phyloP scores from a whole-genome alignment of 1,140 invertebrate genomes.

The Patella vulgata region DNA sequence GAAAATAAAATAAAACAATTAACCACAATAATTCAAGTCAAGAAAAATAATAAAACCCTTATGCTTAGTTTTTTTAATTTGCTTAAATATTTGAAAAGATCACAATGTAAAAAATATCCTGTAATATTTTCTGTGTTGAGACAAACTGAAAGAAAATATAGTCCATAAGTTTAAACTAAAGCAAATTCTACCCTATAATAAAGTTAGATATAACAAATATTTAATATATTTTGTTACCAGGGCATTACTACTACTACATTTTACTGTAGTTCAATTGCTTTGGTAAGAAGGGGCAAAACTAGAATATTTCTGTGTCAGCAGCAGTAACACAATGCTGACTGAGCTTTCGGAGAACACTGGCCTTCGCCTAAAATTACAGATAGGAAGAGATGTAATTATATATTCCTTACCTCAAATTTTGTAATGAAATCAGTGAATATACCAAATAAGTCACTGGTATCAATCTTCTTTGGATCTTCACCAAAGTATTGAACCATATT shows the following conservation, averaged over 20 bases:
- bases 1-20: slow-evolving; percentile 22
- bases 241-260: too few relatives aligned
- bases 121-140: neutral
- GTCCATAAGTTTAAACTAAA: neutral
- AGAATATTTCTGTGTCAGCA: neutral
- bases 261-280: too few relatives aligned
- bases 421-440: slow-evolving; percentile 62
- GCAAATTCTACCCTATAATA: neutral
- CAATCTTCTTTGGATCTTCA: slow-evolving; percentile 55
- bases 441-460: slow-evolving; percentile 56
- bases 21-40: neutral
- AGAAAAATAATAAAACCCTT: neutral
- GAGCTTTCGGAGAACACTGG: neutral
- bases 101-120: neutral
- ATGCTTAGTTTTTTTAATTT: neutral
- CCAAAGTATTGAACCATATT: slow-evolving; percentile 60
- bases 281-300: too few relatives aligned
- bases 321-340: neutral
- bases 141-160: neutral
- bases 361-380: neutral
- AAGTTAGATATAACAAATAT: too few relatives aligned
- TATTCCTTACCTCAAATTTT: slow-evolving; percentile 62
- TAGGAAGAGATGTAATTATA: neutral
- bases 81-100: neutral
- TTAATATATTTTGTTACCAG: too few relatives aligned